These are phyloP conservation scores for Buathra laborator DNA, from an alignment of 2,888 invertebrate genomes.

Conservation along the genomic window DNA sequence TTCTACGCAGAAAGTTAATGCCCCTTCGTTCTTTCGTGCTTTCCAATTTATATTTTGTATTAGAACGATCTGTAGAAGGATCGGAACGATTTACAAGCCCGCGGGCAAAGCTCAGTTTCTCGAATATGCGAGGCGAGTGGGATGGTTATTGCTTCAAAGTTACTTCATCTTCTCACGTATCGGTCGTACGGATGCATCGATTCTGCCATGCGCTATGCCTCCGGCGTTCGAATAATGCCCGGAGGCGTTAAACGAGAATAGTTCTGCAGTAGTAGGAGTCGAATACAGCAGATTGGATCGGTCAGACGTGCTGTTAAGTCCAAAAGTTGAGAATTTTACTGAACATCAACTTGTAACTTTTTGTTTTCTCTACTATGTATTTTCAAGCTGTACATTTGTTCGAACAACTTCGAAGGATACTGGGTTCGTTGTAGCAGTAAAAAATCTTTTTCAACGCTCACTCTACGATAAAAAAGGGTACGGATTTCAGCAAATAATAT, in stretches of 20 bases:
- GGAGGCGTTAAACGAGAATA: slow-evolving; percentile 39
- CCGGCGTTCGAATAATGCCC: slow-evolving; percentile 34
- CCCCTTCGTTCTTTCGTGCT: not conserved
- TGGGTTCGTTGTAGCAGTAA: not conserved
- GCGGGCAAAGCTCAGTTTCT: slow-evolving; percentile 18
- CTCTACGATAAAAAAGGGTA: too few species aligned
- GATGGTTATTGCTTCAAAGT: slow-evolving; percentile 51
- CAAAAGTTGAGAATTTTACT: slow-evolving; percentile 12
- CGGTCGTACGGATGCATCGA: slow-evolving; percentile 31
- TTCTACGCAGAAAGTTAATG: slow-evolving; percentile 4
- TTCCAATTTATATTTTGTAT: slow-evolving; percentile 49
- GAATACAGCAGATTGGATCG: slow-evolving; percentile 9
- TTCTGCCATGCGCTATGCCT: slow-evolving; percentile 39
- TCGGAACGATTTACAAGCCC: slow-evolving; percentile 28
- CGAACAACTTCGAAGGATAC: not conserved
- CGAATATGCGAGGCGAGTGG: slow-evolving; percentile 14
- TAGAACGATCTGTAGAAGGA: slow-evolving; percentile 19
- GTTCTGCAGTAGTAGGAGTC: slow-evolving; percentile 18
- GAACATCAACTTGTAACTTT: slow-evolving; percentile 23
- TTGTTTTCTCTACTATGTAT: not conserved
- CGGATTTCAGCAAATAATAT: too few species aligned
- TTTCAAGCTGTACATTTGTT: not conserved
- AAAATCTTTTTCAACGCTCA: too few species aligned
- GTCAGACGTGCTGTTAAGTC: slow-evolving; percentile 30
- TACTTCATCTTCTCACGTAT: slow-evolving; percentile 59